Evolutionary conservation across 2,113 vertebrate genomes (phyloP).

Genomic region (Noctilio leporinus): DNA sequence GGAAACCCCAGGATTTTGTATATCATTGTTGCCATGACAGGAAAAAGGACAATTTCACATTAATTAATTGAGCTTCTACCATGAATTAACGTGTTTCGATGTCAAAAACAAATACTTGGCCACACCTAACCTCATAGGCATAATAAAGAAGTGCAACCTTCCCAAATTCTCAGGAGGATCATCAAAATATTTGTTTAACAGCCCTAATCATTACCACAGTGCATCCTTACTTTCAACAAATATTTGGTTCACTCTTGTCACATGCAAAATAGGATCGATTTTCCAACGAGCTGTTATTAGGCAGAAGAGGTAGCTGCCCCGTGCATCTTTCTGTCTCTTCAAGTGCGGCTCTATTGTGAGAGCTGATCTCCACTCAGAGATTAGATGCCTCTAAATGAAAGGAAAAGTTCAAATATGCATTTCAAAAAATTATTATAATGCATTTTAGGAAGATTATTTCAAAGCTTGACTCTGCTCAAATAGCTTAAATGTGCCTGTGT

Average conservation of each 20-base stretch:
- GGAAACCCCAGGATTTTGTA: not conserved
- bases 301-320: not conserved
- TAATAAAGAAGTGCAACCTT: not conserved
- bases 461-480: not conserved
- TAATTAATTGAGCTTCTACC: not conserved
- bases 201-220: not conserved
- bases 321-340: not conserved
- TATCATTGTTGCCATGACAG: not conserved
- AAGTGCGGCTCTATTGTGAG: not conserved
- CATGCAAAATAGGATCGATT: not conserved
- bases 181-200: not conserved
- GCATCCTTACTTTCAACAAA: not conserved
- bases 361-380: not conserved
- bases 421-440: not conserved
- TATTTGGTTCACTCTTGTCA: not conserved
- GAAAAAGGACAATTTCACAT: not conserved
- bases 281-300: not conserved
- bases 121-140: not conserved
- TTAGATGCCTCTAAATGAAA: not conserved
- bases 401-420: not conserved
- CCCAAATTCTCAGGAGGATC: not conserved
- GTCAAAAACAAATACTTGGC: not conserved
- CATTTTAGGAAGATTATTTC: not conserved
- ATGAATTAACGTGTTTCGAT: not conserved
- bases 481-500: not conserved